Evolutionary conservation across 2,888 invertebrate genomes (phyloP).

Genomic region (Muschampia plurimacula): DNA sequence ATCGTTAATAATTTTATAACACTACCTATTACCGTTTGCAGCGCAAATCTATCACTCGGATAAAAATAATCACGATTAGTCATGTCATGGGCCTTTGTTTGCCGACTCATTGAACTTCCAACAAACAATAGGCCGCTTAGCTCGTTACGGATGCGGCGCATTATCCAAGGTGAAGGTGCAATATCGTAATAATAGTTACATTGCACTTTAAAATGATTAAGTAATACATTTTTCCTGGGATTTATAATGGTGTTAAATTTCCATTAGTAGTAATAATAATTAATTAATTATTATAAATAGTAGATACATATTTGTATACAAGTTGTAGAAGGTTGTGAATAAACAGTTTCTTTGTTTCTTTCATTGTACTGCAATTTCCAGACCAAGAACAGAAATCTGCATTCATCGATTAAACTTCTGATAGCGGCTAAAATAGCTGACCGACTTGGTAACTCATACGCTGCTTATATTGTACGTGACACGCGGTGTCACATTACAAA

Average conservation of each 20-base stretch:
- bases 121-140: conserved; percentile 4
- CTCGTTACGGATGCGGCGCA: neutral
- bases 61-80: conserved; percentile 10
- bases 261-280: too few species aligned
- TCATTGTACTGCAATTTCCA: too few species aligned
- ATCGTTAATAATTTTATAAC: neutral
- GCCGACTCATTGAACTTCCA: conserved; percentile 1
- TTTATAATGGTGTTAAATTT: neutral
- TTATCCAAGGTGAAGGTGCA: conserved; percentile 8
- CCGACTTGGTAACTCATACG: too few species aligned
- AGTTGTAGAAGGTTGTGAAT: too few species aligned
- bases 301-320: too few species aligned
- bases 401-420: too few species aligned
- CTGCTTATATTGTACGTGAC: too few species aligned
- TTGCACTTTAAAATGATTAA: neutral
- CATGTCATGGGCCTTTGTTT: conserved; percentile 3
- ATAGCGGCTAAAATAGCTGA: too few species aligned
- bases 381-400: too few species aligned
- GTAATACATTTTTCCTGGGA: neutral
- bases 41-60: conserved; percentile 1
- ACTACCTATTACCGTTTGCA: neutral
- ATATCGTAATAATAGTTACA: neutral
- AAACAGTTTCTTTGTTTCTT: too few species aligned
- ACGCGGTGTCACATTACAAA: too few species aligned
- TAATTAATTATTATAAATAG: too few species aligned